Evolutionary conservation across 2,113 vertebrate genomes (phyloP).

Genomic region (Toxotes jaculatrix): DNA sequence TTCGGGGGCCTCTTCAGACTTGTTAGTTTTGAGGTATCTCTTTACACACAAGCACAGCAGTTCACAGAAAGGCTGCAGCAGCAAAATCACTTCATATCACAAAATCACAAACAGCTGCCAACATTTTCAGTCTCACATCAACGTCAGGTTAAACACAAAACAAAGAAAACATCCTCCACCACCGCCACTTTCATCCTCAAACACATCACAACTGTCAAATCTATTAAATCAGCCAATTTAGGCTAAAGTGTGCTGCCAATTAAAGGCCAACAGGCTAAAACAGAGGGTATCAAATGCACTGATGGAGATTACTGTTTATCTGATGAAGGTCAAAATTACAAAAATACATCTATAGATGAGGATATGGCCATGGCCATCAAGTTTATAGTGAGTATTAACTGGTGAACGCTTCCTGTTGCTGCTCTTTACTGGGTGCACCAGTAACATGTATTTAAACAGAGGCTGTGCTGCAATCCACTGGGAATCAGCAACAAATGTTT

Average conservation of each 20-base stretch:
- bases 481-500: background rate
- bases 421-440: background rate
- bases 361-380: background rate
- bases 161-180: background rate
- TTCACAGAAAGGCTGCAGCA: conserved; percentile 18
- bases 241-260: background rate
- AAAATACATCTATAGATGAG: background rate
- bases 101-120: background rate
- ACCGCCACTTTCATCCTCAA: background rate
- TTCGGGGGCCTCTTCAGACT: background rate
- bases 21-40: background rate
- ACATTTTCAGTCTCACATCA: background rate
- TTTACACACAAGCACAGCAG: background rate
- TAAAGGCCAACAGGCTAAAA: conserved; percentile 1
- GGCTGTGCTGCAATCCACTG: background rate
- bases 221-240: background rate
- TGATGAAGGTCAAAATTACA: conserved; percentile 1
- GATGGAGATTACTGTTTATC: background rate
- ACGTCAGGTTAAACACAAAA: background rate
- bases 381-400: background rate
- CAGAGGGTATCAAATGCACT: background rate
- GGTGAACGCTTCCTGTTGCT: background rate
- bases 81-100: background rate
- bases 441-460: background rate
- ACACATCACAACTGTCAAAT: background rate